Evolutionary conservation across 92 coral and sea anemone species (phyloP).

Genomic region (Galaxea fascicularis): DNA sequence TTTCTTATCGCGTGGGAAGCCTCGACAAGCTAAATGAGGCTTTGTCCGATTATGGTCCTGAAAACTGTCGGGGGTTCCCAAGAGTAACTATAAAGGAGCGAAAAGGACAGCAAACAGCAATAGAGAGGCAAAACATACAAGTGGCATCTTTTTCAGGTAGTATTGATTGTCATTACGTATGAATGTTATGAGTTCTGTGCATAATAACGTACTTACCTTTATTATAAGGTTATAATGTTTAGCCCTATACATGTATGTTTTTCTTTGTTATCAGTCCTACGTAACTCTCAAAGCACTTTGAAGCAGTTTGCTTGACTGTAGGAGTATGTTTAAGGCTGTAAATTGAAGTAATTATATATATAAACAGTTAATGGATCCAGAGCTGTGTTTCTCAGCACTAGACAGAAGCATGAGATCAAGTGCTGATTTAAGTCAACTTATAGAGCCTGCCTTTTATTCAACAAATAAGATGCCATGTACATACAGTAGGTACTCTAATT

Average conservation of each 20-base stretch:
- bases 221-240: too few species aligned
- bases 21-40: conserved; percentile 49
- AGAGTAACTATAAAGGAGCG: conserved; percentile 56
- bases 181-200: too few species aligned
- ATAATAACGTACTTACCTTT: too few species aligned
- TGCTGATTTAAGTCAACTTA: too few species aligned
- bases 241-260: too few species aligned
- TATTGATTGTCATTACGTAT: neutral
- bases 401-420: too few species aligned
- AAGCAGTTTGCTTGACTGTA: neutral
- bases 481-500: too few species aligned
- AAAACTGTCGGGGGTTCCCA: conserved; percentile 41
- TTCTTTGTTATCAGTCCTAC: too few species aligned
- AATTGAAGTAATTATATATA: neutral
- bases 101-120: conserved; percentile 48
- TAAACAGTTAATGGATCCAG: too few species aligned
- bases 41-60: conserved; percentile 57
- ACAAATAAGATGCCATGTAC: too few species aligned
- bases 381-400: too few species aligned
- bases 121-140: conserved; percentile 51
- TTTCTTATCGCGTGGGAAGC: conserved; percentile 55
- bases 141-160: conserved; percentile 60
- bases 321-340: neutral
- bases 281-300: neutral
- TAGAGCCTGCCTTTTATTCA: too few species aligned